Conservation (phyloP, 2,888 invertebrate species). For the Acleris sparsana region DNA sequence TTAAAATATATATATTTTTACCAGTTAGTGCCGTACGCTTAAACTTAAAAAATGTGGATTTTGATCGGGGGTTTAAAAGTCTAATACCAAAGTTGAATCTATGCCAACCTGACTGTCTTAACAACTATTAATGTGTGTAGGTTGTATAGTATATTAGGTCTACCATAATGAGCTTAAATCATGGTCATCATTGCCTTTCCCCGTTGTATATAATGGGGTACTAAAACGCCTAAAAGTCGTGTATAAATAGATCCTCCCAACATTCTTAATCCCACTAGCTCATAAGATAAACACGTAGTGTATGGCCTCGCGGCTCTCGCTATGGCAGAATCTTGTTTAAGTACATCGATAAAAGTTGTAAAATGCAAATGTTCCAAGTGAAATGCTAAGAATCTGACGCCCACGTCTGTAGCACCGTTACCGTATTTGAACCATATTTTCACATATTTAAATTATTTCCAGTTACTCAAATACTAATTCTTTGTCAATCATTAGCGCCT, state of each 20-base stretch:
- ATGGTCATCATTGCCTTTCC: not conserved
- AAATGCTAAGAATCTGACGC: constrained; percentile 77
- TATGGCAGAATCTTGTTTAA: constrained; percentile 68
- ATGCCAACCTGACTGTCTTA: too few relatives aligned
- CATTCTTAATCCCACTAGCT: constrained; percentile 48
- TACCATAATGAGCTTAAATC: too few relatives aligned
- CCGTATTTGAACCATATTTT: constrained; percentile 65
- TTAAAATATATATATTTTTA: too few relatives aligned
- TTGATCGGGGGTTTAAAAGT: too few relatives aligned
- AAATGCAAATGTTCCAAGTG: constrained; percentile 79
- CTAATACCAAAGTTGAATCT: too few relatives aligned
- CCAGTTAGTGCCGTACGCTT: too few relatives aligned
- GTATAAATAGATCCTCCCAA: not conserved
- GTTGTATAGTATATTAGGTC: too few relatives aligned
- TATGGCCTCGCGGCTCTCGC: constrained; percentile 61
- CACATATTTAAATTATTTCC: constrained; percentile 47
- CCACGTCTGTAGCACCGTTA: constrained; percentile 71
- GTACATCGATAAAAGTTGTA: constrained; percentile 78
- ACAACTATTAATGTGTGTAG: too few relatives aligned
- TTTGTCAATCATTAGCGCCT: not conserved
- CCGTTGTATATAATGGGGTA: too few relatives aligned
- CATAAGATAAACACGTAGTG: constrained; percentile 60
- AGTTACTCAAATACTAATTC: constrained; percentile 34
- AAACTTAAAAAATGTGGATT: too few relatives aligned
- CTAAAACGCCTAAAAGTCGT: not conserved